Base-by-base conservation (phyloP, 2,888 invertebrate genomes). In the Rotaria socialis region DNA sequence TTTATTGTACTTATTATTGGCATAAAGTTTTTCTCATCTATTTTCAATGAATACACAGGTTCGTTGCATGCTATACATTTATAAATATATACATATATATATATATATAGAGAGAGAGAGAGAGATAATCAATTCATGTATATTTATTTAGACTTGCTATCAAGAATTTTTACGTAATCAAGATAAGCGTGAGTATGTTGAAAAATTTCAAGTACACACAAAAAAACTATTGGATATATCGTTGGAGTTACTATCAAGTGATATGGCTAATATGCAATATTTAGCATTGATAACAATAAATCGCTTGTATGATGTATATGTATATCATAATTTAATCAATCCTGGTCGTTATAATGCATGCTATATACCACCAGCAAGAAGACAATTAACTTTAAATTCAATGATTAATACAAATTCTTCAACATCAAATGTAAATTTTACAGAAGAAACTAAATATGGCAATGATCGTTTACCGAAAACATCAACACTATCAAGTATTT, bases 271-370 rank as follows among this genome's bases (percentile, higher is more conserved):
- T 43, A 67, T 86, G 43, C 86, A 86, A 52, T 86, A 86, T 56
- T 75, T 86, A 35, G 85, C 86, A 50, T 85, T 86, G 16, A 75
- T 41, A 47, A 85, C 86, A 35, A 86, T 86, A 47, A 86, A 86
- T 56, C 74, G 80, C 43, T 85, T 86, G 16, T 86, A 85, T 47
- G 86, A 86, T n/a, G 75, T 86, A 14, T 86, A 86, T 85, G 86
- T 86, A 43, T 86, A 84, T 58, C 85, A 86, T n/a, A 84, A 85
- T 85, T 60, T 86, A 14, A 80, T 86, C 10, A 85, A 86, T 85
- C 86, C 85, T 41, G 86, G 86, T 22, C 84, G 75, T 56, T 86
- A 86, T 84, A 85, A 86, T 16, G 67, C 85, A 22, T 86, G 86
- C 52, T 86, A 86, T n/a, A 86, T 86, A 35, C 80, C 85, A 58